These are phyloP conservation scores for Polymixis flavicincta DNA, from an alignment of 2,888 invertebrate species.

Conservation along the genomic window DNA sequence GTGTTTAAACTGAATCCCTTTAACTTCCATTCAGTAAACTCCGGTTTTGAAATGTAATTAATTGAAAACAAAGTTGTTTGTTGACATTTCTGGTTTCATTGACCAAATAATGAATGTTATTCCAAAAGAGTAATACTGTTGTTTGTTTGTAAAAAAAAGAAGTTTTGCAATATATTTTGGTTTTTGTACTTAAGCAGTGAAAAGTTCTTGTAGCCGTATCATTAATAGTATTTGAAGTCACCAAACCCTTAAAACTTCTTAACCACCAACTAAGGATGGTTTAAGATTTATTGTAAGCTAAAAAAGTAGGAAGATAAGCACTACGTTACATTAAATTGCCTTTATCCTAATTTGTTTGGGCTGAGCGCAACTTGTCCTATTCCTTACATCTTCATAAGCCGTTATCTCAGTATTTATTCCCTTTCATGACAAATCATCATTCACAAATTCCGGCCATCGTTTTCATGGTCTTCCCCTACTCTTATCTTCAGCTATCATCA, in stretches of 20 bases:
- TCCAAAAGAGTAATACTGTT: not conserved
- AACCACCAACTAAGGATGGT: not conserved
- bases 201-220: conserved; percentile 1
- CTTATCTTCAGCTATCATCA: not conserved
- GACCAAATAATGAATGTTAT: not conserved
- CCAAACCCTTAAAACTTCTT: not conserved
- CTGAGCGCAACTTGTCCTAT: not conserved
- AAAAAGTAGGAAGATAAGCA: not conserved
- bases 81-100: not conserved
- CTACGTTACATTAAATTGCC: not conserved
- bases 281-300: not conserved
- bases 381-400: not conserved
- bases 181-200: not conserved
- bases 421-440: not conserved
- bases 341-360: not conserved
- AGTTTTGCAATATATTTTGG: no score
- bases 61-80: conserved; percentile 2
- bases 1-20: conserved; percentile 38
- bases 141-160: not conserved
- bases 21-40: conserved; percentile 17
- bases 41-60: not conserved
- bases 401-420: no score
- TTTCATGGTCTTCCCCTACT: not conserved
- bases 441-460: not conserved
- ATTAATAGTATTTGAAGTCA: not conserved